A percentile compares a stretch with the other conserved stretches of the same genome.
Conservation (phyloP, 2,888 invertebrate species). For the Melieria crassipennis region DNA sequence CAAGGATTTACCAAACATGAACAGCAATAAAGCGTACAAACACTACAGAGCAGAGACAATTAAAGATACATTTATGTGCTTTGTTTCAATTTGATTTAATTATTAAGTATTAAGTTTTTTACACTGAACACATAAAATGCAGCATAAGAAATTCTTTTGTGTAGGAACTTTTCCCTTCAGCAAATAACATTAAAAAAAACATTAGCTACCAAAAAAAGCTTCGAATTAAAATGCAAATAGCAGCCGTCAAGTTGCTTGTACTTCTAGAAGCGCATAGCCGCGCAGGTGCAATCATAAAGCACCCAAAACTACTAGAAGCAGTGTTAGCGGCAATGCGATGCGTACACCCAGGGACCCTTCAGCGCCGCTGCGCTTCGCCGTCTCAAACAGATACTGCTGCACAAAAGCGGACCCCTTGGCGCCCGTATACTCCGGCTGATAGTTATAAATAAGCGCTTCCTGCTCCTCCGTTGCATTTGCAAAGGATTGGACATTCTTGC, state of each 20-base stretch:
- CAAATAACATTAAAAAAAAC: not conserved
- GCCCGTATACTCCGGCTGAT: constrained; percentile 73
- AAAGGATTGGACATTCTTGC: constrained; percentile 74
- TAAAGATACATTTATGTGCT: not conserved
- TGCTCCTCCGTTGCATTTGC: constrained; percentile 67
- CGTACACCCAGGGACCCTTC: too few species aligned
- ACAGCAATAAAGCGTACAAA: too few species aligned
- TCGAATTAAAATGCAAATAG: too few species aligned
- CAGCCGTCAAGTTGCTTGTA: too few species aligned
- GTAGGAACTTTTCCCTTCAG: not conserved
- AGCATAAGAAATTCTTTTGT: not conserved
- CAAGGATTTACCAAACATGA: too few species aligned
- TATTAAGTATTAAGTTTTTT: not conserved
- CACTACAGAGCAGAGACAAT: too few species aligned
- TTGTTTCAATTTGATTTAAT: not conserved
- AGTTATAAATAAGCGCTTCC: constrained; percentile 78
- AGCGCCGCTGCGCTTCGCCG: too few species aligned
- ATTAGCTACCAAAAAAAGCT: too few species aligned
- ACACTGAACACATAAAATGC: not conserved
- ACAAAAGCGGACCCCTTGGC: constrained; percentile 70
- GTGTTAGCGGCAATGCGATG: too few species aligned
- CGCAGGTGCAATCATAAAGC: not conserved
- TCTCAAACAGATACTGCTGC: constrained; percentile 78
- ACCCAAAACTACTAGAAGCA: too few species aligned
- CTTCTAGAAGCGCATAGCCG: not conserved